Percentiles rank a stretch among this genome's conserved stretches.
phyloP scores from a whole-genome alignment of 2,888 invertebrate genomes.

The Andrena marginata region DNA sequence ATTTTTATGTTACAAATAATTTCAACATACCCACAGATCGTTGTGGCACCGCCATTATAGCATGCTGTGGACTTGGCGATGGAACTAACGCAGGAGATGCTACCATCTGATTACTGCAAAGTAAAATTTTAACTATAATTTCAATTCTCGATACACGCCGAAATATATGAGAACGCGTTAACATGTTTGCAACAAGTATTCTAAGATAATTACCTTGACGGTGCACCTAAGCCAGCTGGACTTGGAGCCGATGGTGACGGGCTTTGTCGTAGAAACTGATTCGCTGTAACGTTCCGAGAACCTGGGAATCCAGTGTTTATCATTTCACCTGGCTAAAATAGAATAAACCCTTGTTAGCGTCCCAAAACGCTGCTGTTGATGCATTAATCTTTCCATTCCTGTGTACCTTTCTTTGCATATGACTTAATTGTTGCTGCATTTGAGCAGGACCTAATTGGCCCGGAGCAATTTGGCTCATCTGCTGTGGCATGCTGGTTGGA shows the following conservation, averaged over 20 bases:
- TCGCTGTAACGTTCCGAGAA: conserved; percentile 89
- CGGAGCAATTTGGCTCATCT: conserved; percentile 83
- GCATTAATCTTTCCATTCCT: not conserved
- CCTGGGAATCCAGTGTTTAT: conserved; percentile 85
- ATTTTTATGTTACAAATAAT: conserved; percentile 14
- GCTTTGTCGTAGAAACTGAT: conserved; percentile 92
- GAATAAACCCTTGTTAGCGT: conserved; percentile 8
- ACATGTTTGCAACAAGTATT: conserved; percentile 6
- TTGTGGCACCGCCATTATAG: conserved; percentile 87
- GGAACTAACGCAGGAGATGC: conserved; percentile 90
- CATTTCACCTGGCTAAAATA: conserved; percentile 84
- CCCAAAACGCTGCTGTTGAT: conserved; percentile 5
- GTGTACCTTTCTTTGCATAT: conserved; percentile 82
- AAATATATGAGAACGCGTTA: not conserved
- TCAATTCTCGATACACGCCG: conserved; percentile 3
- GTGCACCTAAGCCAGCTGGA: conserved; percentile 88
- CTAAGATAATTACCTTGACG: conserved; percentile 77
- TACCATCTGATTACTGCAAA: conserved; percentile 88
- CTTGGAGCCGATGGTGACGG: conserved; percentile 92
- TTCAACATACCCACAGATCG: conserved; percentile 86
- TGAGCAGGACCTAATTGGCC: conserved; percentile 81
- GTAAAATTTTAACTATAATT: conserved; percentile 11
- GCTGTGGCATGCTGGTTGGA: conserved; percentile 81
- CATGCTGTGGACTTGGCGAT: conserved; percentile 89
- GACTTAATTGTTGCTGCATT: conserved; percentile 86